Percentiles rank a stretch among this genome's conserved stretches.
These are phyloP conservation scores for Sinocyclocheilus maitianheensis DNA, from an alignment of 2,113 vertebrate genomes.

Conservation along the genomic window DNA sequence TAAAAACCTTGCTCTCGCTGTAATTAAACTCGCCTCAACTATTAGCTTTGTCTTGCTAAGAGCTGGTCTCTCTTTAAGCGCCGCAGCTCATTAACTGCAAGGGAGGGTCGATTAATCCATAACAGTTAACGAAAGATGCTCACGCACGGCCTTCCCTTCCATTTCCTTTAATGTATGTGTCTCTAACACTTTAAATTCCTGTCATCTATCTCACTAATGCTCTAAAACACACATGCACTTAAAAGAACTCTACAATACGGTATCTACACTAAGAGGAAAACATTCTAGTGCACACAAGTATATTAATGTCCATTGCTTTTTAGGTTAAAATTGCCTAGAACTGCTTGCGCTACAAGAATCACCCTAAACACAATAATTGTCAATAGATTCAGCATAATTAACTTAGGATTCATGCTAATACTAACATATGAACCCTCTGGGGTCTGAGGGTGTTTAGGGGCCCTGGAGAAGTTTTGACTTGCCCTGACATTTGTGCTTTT, in stretches of 20 bases:
- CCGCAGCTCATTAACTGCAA: conserved; percentile 74
- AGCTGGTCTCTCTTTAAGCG: conserved; percentile 70
- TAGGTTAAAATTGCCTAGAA: background rate
- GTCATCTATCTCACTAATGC: conserved; percentile 8
- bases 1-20: background rate
- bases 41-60: conserved; percentile 71
- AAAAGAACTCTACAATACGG: background rate
- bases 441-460: too few species aligned
- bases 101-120: conserved; percentile 75
- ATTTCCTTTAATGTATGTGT: conserved; percentile 41
- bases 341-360: too few species aligned
- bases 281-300: background rate
- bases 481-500: too few species aligned
- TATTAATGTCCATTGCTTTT: background rate
- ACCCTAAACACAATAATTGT: too few species aligned
- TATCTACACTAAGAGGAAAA: background rate
- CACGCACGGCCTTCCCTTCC: conserved; percentile 57
- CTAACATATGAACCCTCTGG: too few species aligned
- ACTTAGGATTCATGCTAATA: too few species aligned
- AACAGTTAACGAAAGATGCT: conserved; percentile 72
- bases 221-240: background rate
- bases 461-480: too few species aligned
- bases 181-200: conserved; percentile 31
- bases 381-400: too few species aligned
- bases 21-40: conserved; percentile 42